These are phyloP conservation scores for Crambe crambe DNA, from an alignment of 37 sponge, comb jelly and placozoan genomes.

Conservation along the genomic window DNA sequence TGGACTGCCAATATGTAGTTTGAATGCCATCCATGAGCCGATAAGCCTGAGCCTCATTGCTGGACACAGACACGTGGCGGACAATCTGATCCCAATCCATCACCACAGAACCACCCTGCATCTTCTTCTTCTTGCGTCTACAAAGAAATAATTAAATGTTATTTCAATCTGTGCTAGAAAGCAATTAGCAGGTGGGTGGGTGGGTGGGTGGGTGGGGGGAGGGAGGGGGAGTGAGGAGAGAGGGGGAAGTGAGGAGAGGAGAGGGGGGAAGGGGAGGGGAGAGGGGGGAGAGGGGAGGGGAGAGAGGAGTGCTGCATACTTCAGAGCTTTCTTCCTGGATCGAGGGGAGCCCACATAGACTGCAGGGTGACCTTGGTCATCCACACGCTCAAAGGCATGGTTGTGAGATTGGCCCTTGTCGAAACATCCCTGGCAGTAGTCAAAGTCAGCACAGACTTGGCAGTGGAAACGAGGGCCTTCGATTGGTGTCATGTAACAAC, in stretches of 20 bases:
- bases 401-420: conserved; percentile 71
- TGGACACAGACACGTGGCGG: conserved; percentile 65
- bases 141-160: background rate
- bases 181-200: background rate
- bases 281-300: background rate
- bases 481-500: conserved; percentile 74
- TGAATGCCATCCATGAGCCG: conserved; percentile 71
- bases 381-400: conserved; percentile 86
- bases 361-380: conserved; percentile 79
- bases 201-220: background rate
- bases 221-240: background rate
- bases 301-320: background rate
- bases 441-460: conserved; percentile 87
- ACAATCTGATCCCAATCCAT: conserved; percentile 92
- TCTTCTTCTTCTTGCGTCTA: conserved; percentile 61
- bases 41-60: conserved; percentile 57
- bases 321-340: conserved; percentile 22
- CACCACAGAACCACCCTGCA: conserved; percentile 80
- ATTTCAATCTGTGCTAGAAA: too few relatives aligned
- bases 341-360: conserved; percentile 73
- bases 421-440: conserved; percentile 89
- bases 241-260: background rate
- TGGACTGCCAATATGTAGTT: conserved; percentile 90
- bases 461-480: conserved; percentile 89
- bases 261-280: background rate